These are phyloP conservation scores for Echeneis naucrates DNA, from an alignment of 2,797 vertebrate genomes.

Conservation along the genomic window DNA sequence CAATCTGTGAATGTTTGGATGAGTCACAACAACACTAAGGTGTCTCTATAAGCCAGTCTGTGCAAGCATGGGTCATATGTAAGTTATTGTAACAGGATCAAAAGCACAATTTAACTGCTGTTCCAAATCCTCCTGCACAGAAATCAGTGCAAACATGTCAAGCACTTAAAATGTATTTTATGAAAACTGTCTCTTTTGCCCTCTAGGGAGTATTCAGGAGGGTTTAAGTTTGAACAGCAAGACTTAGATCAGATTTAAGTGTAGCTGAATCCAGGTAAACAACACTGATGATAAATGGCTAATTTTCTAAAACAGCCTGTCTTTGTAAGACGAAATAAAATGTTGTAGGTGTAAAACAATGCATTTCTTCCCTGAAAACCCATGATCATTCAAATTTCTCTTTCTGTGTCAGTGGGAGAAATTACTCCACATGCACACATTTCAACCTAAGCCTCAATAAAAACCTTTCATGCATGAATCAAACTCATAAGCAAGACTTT, in stretches of 20 bases:
- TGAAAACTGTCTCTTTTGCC: slow-evolving; percentile 16
- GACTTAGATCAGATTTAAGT: background rate
- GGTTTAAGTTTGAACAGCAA: slow-evolving; percentile 6
- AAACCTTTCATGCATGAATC: slow-evolving; percentile 8
- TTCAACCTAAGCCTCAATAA: slow-evolving; percentile 9
- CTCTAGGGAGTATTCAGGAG: slow-evolving; percentile 22
- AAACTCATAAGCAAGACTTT: slow-evolving; percentile 16
- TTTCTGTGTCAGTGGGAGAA: background rate
- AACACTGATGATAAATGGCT: slow-evolving; percentile 8
- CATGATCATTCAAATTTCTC: background rate
- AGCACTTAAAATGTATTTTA: slow-evolving; percentile 14
- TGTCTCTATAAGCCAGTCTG: slow-evolving; percentile 18
- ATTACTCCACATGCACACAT: slow-evolving; percentile 23
- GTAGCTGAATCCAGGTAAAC: slow-evolving; percentile 3
- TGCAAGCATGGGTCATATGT: slow-evolving; percentile 23
- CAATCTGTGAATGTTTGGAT: slow-evolving; percentile 1
- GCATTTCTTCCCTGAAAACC: background rate
- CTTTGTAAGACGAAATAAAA: background rate
- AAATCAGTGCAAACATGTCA: slow-evolving; percentile 16
- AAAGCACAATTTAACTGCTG: slow-evolving; percentile 17
- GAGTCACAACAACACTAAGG: slow-evolving; percentile 32
- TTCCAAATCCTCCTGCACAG: slow-evolving; percentile 23
- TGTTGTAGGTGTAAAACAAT: background rate
- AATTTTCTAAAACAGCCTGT: background rate
- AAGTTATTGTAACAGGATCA: slow-evolving; percentile 44